A percentile compares a stretch with the other conserved stretches of the same genome.
Conservation (phyloP, 1,140 invertebrate species). For the Bombus sibiricus region DNA sequence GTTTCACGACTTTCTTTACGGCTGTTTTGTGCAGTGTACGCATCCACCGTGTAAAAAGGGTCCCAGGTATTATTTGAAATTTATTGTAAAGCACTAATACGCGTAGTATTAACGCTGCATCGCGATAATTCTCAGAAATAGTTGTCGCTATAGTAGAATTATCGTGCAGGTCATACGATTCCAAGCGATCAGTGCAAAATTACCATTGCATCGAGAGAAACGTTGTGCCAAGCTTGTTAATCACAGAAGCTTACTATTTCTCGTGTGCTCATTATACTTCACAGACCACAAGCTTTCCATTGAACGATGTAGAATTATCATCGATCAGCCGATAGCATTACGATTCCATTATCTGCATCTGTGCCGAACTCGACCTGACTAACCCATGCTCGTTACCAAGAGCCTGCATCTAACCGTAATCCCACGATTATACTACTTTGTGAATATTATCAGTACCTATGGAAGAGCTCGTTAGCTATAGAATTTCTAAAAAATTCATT, state of each 20-base stretch:
- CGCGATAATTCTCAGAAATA: slow-evolving; percentile 7
- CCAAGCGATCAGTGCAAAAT: slow-evolving; percentile 33
- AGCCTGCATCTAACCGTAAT: slow-evolving; percentile 10
- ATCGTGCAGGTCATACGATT: slow-evolving; percentile 18
- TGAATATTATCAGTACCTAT: not conserved
- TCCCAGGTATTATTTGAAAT: too few relatives aligned
- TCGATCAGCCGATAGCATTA: slow-evolving; percentile 48
- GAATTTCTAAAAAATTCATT: not conserved
- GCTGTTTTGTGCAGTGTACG: too few relatives aligned
- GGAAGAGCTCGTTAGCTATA: not conserved
- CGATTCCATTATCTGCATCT: slow-evolving; percentile 45
- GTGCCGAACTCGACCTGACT: slow-evolving; percentile 15
- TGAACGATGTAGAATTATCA: slow-evolving; percentile 47
- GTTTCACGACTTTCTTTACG: too few relatives aligned
- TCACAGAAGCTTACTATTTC: slow-evolving; percentile 44
- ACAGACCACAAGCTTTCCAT: slow-evolving; percentile 27
- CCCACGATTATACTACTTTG: slow-evolving; percentile 15
- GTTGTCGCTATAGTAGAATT: slow-evolving; percentile 11
- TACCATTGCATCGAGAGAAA: slow-evolving; percentile 31
- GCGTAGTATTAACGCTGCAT: not conserved
- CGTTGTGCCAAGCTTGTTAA: slow-evolving; percentile 31
- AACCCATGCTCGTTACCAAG: slow-evolving; percentile 25
- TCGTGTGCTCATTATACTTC: slow-evolving; percentile 46
- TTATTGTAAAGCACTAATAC: too few relatives aligned
- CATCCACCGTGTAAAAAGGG: too few relatives aligned